Conservation (phyloP, 2,888 invertebrate genomes). For the Orthonevra nobilis region DNA sequence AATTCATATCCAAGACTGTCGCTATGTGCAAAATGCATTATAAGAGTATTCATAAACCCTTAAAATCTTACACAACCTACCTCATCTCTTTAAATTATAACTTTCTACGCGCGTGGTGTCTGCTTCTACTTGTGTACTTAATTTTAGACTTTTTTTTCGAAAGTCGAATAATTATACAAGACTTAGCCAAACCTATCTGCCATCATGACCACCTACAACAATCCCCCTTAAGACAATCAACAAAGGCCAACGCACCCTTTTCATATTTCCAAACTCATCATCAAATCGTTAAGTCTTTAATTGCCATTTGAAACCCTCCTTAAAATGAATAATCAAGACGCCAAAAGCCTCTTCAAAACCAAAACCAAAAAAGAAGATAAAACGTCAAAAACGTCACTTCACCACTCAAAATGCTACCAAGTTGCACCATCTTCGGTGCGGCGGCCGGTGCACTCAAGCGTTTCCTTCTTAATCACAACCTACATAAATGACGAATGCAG, state of each 20-base stretch:
- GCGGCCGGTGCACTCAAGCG: constrained; percentile 15
- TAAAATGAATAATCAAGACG: constrained; percentile 21
- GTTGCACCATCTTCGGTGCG: constrained; percentile 39
- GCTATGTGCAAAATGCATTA: too few species aligned
- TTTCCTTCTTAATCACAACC: constrained; percentile 38
- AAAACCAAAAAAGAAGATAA: constrained; percentile 9
- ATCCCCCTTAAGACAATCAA: neutral
- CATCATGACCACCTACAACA: too few species aligned
- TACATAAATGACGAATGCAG: constrained; percentile 2
- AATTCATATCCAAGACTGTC: too few species aligned
- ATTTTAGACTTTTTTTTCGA: neutral
- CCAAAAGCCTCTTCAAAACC: constrained; percentile 8
- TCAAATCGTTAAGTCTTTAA: constrained; percentile 17
- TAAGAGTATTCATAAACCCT: too few species aligned
- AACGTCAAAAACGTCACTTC: constrained; percentile 28
- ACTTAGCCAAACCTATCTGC: neutral
- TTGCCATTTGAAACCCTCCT: constrained; percentile 21
- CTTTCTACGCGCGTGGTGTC: too few species aligned
- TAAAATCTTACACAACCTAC: too few species aligned
- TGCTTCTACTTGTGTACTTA: too few species aligned
- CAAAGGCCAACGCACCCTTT: constrained; percentile 26
- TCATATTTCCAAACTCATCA: constrained; percentile 7
- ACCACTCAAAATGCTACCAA: constrained; percentile 23
- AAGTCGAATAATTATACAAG: neutral
- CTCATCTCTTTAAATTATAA: too few species aligned